phyloP scores from a whole-genome alignment of 2,113 vertebrate genomes.

The Patagioenas fasciata region DNA sequence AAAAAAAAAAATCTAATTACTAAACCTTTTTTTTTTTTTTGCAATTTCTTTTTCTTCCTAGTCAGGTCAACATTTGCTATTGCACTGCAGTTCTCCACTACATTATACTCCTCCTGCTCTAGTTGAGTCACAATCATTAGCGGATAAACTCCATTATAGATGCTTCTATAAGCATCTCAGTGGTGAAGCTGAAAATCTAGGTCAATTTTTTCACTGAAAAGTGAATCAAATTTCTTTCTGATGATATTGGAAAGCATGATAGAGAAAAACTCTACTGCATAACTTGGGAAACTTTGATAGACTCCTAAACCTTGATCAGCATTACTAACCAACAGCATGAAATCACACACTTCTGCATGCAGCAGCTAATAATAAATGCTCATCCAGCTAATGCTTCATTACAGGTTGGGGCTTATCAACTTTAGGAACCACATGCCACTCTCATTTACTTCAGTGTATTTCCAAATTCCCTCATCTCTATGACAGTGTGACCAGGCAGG shows the following conservation, averaged over 20 bases:
- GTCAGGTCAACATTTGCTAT: background rate
- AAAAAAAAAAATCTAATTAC: background rate
- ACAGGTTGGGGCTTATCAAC: background rate
- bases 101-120: background rate
- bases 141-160: slow-evolving; percentile 10
- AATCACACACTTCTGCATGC: background rate
- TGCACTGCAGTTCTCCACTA: background rate
- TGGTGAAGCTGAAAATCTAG: slow-evolving; percentile 39
- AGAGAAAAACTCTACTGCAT: background rate
- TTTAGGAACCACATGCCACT: background rate
- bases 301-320: slow-evolving; percentile 11
- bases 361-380: background rate
- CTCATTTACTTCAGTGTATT: background rate
- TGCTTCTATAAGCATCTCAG: background rate
- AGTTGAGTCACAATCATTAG: slow-evolving; percentile 23
- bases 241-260: slow-evolving; percentile 5
- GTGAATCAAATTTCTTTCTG: slow-evolving; percentile 39
- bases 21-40: background rate
- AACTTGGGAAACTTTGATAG: background rate
- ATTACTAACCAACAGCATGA: background rate
- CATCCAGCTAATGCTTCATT: background rate
- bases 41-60: background rate
- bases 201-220: slow-evolving; percentile 54
- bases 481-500: background rate
- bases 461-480: background rate